Evolutionary conservation across 2,888 invertebrate species (phyloP).

Genomic region (Cheiracanthium punctorium): DNA sequence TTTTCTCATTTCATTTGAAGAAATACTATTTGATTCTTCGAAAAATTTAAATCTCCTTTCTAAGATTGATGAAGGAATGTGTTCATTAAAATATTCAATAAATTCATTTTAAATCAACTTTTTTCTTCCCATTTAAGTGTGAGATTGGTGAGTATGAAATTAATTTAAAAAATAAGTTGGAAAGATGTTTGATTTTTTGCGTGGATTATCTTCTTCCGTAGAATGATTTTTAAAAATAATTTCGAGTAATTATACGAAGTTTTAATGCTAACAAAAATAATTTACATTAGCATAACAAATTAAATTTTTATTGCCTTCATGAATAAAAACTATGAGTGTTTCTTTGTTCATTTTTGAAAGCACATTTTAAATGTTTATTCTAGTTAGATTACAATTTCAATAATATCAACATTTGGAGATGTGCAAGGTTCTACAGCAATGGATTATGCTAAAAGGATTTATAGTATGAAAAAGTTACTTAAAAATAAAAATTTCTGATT

Average conservation of each 20-base stretch:
- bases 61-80: background rate
- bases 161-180: background rate
- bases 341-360: too few species aligned
- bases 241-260: background rate
- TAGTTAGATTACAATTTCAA: too few species aligned
- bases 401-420: too few species aligned
- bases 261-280: background rate
- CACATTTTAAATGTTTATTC: too few species aligned
- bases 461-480: too few species aligned
- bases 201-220: background rate
- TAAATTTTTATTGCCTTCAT: background rate
- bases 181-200: background rate
- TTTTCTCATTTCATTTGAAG: slow-evolving; percentile 33
- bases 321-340: too few species aligned
- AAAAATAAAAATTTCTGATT: too few species aligned
- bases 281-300: background rate
- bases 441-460: too few species aligned
- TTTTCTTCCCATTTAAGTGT: background rate
- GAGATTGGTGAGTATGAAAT: background rate
- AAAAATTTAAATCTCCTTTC: background rate
- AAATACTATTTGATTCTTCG: slow-evolving; percentile 24
- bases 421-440: too few species aligned
- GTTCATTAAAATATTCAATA: slow-evolving; percentile 9
- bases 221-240: background rate
- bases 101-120: background rate